These are phyloP conservation scores for Crioceris asparagi DNA, from an alignment of 2,888 invertebrate species.

Conservation along the genomic window DNA sequence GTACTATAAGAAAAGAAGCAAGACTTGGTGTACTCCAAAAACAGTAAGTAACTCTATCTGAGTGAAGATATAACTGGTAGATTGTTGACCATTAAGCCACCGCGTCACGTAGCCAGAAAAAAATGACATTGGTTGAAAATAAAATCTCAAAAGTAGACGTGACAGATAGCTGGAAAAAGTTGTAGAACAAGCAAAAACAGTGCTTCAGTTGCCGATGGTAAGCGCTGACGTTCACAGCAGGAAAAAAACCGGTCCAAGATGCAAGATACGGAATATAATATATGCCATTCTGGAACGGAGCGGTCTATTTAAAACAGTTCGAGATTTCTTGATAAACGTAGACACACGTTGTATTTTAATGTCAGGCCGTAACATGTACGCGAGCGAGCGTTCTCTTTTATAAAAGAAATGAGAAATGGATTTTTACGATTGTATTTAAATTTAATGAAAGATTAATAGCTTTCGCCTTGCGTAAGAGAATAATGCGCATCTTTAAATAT, in stretches of 20 bases:
- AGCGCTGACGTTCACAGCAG: conserved; percentile 17
- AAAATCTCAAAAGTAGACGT: conserved; percentile 29
- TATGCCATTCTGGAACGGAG: conserved; percentile 29
- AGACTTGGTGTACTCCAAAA: no score
- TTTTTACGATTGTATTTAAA: conserved; percentile 32
- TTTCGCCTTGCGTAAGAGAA: conserved; percentile 16
- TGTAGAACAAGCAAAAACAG: conserved; percentile 32
- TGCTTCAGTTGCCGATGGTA: conserved; percentile 20
- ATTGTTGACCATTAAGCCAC: no score
- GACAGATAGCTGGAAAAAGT: conserved; percentile 32
- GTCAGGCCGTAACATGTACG: conserved; percentile 19
- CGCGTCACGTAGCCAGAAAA: no score
- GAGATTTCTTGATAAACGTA: conserved; percentile 29
- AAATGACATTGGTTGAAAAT: conserved; percentile 23
- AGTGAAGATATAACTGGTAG: no score
- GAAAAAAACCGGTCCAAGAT: conserved; percentile 28
- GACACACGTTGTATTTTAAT: conserved; percentile 34
- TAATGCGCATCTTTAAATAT: conserved; percentile 19
- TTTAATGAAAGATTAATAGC: conserved; percentile 25
- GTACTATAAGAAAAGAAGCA: no score
- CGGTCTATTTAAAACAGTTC: conserved; percentile 32
- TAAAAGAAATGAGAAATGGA: conserved; percentile 25
- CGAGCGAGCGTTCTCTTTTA: neutral
- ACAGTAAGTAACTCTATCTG: no score
- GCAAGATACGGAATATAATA: conserved; percentile 31